Base-by-base conservation (phyloP, 2,888 invertebrate species). In the Habrosyne pyritoides region DNA sequence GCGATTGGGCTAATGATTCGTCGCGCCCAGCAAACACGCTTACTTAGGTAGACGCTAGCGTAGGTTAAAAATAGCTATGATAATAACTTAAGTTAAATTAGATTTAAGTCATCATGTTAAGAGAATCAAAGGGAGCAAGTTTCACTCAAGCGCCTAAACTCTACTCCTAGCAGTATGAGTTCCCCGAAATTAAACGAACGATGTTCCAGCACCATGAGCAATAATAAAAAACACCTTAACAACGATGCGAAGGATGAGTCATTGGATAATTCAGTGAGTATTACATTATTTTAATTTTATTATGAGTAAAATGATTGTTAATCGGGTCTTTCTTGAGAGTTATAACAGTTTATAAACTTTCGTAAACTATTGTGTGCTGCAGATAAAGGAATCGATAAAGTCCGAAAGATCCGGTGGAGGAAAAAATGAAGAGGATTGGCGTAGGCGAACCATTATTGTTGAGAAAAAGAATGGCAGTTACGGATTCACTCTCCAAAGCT, bases 401-500 rank as follows among this genome's bases (percentile, higher is more conserved):
- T 84, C 87, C 0, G 91, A 91, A 52, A 75, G 91, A 55, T 62
- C 79, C 2, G 69, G 73, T 4, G 81, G 77, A 46, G 76, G 80
- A 0, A 89, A 89, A 55, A 77, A 64, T 8, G 97, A 97, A 69
- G 97, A 97, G 72, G 98, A 98, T 83, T 96, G 98, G 73, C 93
- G 97, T 21, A 94, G 97, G 59, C 94, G 99, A 47, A 97, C 99
- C 14, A 98, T 99, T 60, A 98, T 99, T 60, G 96, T 98, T 5
- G 98, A 98, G 84, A 97, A 97, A 89, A 96, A 96, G 81, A 97
- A 96, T 83, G 96, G 96, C 48, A 97, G 97, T 28, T 99, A 97
- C 84, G 99, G 99, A 12, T 99, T 99, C 87, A 99, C 99, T 0
- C 93, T 99, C 42, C 99, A 99, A 94, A 99, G 98, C 74, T 99